Evolutionary conservation across 2,113 vertebrate genomes (phyloP).

Genomic region (Turdus rufiventris): DNA sequence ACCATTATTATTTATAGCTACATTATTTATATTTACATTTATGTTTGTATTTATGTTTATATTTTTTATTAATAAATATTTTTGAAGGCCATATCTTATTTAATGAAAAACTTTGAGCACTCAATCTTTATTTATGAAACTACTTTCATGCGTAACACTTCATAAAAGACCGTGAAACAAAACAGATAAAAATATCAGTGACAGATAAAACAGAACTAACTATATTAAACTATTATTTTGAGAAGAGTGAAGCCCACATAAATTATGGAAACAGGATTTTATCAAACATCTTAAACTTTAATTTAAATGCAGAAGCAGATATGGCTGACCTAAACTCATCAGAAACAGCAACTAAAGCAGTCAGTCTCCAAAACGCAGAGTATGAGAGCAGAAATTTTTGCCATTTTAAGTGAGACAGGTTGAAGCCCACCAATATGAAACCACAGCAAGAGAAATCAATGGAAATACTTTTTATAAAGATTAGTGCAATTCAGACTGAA

Average conservation of each 20-base stretch:
- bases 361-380: neutral
- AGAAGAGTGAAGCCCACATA: slow-evolving; percentile 2
- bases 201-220: slow-evolving; percentile 53
- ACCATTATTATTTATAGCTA: neutral
- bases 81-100: neutral
- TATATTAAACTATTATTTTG: slow-evolving; percentile 45
- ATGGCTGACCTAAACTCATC: slow-evolving; percentile 25
- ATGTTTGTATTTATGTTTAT: neutral
- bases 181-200: slow-evolving; percentile 53
- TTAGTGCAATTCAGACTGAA: neutral
- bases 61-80: neutral
- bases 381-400: neutral
- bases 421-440: neutral
- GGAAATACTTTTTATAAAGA: neutral
- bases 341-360: neutral
- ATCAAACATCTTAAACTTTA: slow-evolving; percentile 58
- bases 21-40: neutral
- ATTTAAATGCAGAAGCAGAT: slow-evolving; percentile 70
- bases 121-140: slow-evolving; percentile 51
- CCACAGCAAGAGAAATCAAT: neutral
- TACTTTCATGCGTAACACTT: slow-evolving; percentile 32
- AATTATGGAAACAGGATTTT: slow-evolving; percentile 57
- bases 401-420: neutral
- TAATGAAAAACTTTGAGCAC: slow-evolving; percentile 12
- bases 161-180: slow-evolving; percentile 40